Conservation (phyloP, 2,888 invertebrate species). For the Psococerastis gibbosa region DNA sequence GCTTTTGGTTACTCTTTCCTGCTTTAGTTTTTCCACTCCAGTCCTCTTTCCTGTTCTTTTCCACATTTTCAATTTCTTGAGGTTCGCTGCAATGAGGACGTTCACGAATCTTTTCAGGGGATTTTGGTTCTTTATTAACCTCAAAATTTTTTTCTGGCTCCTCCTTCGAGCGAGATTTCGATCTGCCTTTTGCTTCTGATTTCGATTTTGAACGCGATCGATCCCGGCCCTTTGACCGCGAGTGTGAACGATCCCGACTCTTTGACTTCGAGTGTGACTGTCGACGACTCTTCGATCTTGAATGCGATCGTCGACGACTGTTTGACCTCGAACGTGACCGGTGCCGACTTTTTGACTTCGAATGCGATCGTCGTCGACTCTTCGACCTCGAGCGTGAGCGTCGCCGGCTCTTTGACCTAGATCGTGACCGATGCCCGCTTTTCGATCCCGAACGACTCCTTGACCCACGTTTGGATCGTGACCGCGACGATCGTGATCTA, state of each 20-base stretch:
- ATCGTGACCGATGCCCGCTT: constrained; percentile 7
- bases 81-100: neutral
- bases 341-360: neutral
- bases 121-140: neutral
- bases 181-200: neutral
- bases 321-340: constrained; percentile 10
- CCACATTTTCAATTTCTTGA: neutral
- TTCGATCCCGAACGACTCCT: constrained; percentile 26
- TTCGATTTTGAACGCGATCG: neutral
- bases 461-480: constrained; percentile 21
- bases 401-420: constrained; percentile 11
- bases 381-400: neutral
- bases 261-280: neutral
- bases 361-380: neutral
- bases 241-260: neutral
- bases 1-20: neutral
- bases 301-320: constrained; percentile 3
- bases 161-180: neutral
- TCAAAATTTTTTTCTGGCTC: neutral
- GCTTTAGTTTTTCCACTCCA: neutral
- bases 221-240: neutral
- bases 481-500: constrained; percentile 19
- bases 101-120: neutral
- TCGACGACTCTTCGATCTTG: neutral
- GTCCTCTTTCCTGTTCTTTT: neutral